phyloP scores from a whole-genome alignment of 64 coral and sea anemone species.

The Dendronephthya gigantea region DNA sequence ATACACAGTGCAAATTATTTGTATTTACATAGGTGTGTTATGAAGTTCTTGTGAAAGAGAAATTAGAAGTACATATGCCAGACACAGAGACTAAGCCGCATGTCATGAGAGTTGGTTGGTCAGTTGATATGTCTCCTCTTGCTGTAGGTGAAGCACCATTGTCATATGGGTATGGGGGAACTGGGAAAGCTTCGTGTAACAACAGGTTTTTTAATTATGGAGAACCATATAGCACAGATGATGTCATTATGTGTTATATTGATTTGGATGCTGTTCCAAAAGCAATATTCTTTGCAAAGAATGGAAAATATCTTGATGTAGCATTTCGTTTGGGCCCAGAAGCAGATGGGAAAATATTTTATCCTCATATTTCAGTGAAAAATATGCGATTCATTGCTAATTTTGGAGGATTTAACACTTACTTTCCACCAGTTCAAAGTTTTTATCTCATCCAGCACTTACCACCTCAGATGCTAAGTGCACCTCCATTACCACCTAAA shows the following conservation, averaged over 20 bases:
- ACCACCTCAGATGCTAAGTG: neutral
- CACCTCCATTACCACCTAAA: neutral
- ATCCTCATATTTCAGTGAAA: constrained; percentile 5
- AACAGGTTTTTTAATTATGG: neutral
- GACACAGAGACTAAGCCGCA: neutral
- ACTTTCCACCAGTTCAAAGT: neutral
- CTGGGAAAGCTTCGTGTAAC: constrained; percentile 4
- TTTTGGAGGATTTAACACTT: neutral
- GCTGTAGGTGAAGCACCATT: constrained; percentile 7
- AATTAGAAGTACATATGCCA: neutral
- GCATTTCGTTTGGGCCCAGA: constrained; percentile 1
- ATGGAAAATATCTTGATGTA: constrained; percentile 12
- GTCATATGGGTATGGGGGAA: neutral
- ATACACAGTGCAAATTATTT: no score
- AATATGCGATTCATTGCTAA: constrained; percentile 6
- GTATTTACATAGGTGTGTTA: neutral
- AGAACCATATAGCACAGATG: neutral
- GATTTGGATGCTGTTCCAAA: constrained; percentile 16
- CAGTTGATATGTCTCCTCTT: neutral
- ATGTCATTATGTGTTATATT: constrained; percentile 6
- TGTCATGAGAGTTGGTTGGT: constrained; percentile 19
- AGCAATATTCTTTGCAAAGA: constrained; percentile 15
- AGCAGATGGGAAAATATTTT: constrained; percentile 5
- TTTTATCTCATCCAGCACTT: neutral
- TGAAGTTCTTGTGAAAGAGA: neutral